Percentiles rank a stretch among this genome's conserved stretches.
Evolutionary conservation across 1,140 invertebrate species (phyloP).

Genomic region (Caenorhabditis tropicalis): DNA sequence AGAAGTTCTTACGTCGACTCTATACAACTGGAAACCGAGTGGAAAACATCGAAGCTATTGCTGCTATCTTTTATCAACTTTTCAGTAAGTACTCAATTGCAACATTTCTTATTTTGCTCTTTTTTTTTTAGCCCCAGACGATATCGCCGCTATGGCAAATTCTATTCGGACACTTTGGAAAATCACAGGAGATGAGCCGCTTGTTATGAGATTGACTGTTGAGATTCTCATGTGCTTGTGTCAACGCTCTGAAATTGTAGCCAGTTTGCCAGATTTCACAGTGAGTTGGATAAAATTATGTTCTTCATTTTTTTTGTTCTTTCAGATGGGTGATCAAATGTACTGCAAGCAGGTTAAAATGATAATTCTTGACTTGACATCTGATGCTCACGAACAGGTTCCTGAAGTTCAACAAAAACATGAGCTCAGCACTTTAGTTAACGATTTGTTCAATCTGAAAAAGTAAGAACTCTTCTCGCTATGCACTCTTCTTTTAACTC

Average conservation of each 20-base stretch:
- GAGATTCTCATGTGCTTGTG: conserved; percentile 30
- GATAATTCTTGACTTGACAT: conserved; percentile 34
- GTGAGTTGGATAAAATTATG: background rate
- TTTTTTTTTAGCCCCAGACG: conserved; percentile 8
- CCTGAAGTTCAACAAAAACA: background rate
- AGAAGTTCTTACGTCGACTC: background rate
- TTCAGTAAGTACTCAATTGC: background rate
- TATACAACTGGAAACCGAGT: background rate
- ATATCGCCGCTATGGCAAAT: conserved; percentile 1
- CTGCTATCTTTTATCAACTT: background rate
- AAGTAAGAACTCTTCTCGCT: background rate
- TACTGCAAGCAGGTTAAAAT: conserved; percentile 28
- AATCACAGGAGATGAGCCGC: background rate
- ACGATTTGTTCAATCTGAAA: conserved; percentile 19
- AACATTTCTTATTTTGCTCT: background rate
- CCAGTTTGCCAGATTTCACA: background rate
- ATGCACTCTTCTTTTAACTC: background rate
- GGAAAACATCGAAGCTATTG: background rate
- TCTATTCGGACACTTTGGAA: background rate
- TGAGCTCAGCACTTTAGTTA: conserved; percentile 27
- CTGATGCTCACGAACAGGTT: conserved; percentile 15
- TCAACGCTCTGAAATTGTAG: background rate
- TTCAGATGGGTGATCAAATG: conserved; percentile 24
- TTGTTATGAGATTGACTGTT: conserved; percentile 27
- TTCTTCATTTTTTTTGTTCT: background rate